phyloP scores from a whole-genome alignment of 2,113 vertebrate genomes.

The Puntigrus tetrazona region DNA sequence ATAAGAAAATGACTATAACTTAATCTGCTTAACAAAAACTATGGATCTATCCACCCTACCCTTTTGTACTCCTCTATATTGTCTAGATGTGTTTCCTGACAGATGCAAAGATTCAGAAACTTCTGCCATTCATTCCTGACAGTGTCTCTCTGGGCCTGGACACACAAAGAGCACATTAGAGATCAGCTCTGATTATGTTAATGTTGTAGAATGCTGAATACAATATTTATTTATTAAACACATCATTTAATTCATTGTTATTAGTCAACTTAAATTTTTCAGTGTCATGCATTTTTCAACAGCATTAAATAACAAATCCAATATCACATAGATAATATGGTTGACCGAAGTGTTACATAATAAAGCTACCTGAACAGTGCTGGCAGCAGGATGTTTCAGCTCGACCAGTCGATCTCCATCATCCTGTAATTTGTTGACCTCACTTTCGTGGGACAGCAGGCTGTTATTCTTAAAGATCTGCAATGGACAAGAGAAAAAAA shows the following conservation, averaged over 20 bases:
- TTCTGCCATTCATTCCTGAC: constrained; percentile 92
- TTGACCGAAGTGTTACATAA: not conserved
- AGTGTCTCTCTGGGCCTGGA: constrained; percentile 85
- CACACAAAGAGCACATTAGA: not conserved
- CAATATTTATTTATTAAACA: not conserved
- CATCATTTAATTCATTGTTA: not conserved
- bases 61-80: constrained; percentile 84
- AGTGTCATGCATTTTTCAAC: not conserved
- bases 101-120: constrained; percentile 96
- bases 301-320: not conserved
- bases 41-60: constrained; percentile 69
- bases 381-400: constrained; percentile 86
- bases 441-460: constrained; percentile 85
- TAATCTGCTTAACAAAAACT: not conserved
- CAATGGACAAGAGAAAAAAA: not conserved
- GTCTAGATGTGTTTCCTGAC: constrained; percentile 91
- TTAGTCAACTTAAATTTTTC: not conserved
- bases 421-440: constrained; percentile 89
- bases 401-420: constrained; percentile 89
- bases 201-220: not conserved
- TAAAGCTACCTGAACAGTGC: constrained; percentile 81
- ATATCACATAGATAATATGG: not conserved
- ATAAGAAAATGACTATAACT: not conserved
- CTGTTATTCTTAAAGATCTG: constrained; percentile 92
- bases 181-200: not conserved